Base-by-base conservation (phyloP, 2,888 invertebrate species). In the Diachrysia chrysitis region DNA sequence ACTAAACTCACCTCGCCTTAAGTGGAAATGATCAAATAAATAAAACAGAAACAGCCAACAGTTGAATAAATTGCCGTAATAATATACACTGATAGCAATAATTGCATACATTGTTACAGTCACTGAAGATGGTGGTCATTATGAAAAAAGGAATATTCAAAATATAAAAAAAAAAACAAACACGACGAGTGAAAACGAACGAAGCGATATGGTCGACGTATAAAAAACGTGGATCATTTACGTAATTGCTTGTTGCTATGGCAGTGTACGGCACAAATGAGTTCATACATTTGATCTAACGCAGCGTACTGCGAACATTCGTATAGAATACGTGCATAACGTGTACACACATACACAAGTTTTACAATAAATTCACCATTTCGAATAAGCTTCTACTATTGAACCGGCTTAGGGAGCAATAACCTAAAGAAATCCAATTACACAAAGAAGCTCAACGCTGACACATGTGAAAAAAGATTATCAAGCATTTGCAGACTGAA, bases 371-470 rank as follows among this genome's bases (percentile, higher is more conserved):
- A 76, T 76, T 66, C 67, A 55, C 69, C 72, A 69, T 67, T 78
- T 65, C 53, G 62, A 76, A 72, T 76, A 66, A 79, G 71, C 72
- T 74, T 73, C 66, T 73, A 69, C 71, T 78, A 80, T 74, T 69
- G 66, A 76, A 73, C 73, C 60, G 72, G 74, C 79, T 83, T 75
- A 82, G 76, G 79, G 86, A 86, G 84, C 87, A 89, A 84, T 82
- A 88, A 87, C 87, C 87, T 84, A 85, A 85, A 83, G 83, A 83
- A 87, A 91, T 91, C 88, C 88, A 89, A 92, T 92, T 90, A 91
- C 83, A 86, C 85, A 86, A 89, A 88, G 86, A 75, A 83, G 83
- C 79, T 81, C 77, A 76, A 69, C 82, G 85, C 83, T 87, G 86
- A 90, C 87, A 83, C 84, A 85, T 81, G 82, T 79, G 78, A 84